phyloP scores from a whole-genome alignment of 1,140 invertebrate species.

The Anastatus disparis region DNA sequence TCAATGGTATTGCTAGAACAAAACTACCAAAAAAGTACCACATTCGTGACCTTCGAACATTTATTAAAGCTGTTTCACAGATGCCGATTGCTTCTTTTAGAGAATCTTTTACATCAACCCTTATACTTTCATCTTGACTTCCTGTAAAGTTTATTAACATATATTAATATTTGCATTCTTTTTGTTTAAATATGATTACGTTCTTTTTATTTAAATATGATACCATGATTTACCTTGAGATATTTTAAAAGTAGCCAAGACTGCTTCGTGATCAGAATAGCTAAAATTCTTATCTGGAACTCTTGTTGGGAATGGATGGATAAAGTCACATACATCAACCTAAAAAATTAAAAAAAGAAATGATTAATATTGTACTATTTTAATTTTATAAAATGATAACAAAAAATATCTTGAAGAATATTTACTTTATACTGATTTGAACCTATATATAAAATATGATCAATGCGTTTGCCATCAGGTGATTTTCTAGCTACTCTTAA shows the following conservation, averaged over 20 bases:
- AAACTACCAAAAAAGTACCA: conserved; percentile 70
- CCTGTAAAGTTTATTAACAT: conserved; percentile 36
- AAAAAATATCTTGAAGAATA: too few species aligned
- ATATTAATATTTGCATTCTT: conserved; percentile 23
- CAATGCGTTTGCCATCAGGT: conserved; percentile 87
- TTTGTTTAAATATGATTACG: conserved; percentile 35
- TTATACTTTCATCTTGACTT: conserved; percentile 40
- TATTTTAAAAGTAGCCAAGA: conserved; percentile 73
- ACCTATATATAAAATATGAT: conserved; percentile 85
- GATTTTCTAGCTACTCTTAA: conserved; percentile 65
- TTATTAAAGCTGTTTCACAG: conserved; percentile 70
- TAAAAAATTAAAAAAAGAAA: conserved; percentile 51
- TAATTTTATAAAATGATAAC: background rate
- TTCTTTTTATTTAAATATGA: conserved; percentile 25
- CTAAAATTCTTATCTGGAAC: conserved; percentile 79
- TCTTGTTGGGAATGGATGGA: conserved; percentile 77
- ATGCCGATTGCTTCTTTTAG: conserved; percentile 72
- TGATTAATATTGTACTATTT: background rate
- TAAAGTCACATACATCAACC: conserved; percentile 73
- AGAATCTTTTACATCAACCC: conserved; percentile 61
- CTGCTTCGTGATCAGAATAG: conserved; percentile 93
- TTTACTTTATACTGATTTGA: conserved; percentile 67
- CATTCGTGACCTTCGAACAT: conserved; percentile 69
- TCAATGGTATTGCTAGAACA: conserved; percentile 65
- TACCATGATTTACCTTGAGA: conserved; percentile 54